A percentile compares a stretch with the other conserved stretches of the same genome.
Conservation (phyloP, 2,797 vertebrate genomes). For the Enteromius trimaculatus region DNA sequence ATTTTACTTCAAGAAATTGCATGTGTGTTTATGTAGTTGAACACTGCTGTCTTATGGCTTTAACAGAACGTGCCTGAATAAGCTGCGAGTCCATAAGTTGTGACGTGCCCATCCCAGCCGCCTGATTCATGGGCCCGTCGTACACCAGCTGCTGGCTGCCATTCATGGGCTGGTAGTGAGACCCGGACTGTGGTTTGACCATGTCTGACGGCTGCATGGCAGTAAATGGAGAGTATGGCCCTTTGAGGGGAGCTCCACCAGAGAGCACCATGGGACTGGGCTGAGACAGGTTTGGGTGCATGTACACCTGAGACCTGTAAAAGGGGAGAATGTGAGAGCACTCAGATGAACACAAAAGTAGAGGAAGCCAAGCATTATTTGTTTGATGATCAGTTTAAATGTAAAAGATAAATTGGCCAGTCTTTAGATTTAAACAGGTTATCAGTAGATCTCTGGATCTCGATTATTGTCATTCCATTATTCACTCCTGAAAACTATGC, state of each 20-base stretch:
- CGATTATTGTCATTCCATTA: not conserved
- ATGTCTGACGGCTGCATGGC: constrained; percentile 97
- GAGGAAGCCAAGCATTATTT: not conserved
- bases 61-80: constrained; percentile 84
- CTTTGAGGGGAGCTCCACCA: constrained; percentile 90
- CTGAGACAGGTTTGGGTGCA: constrained; percentile 97
- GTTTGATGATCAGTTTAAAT: not conserved
- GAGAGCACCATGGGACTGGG: constrained; percentile 95
- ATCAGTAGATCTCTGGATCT: not conserved
- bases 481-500: not conserved
- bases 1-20: not conserved
- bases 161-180: constrained; percentile 95
- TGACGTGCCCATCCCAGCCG: constrained; percentile 90
- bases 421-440: not conserved
- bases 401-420: not conserved
- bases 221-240: constrained; percentile 93
- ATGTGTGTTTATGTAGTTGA: not conserved
- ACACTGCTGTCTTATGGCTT: not conserved
- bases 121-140: constrained; percentile 91
- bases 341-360: not conserved
- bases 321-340: not conserved
- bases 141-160: constrained; percentile 95
- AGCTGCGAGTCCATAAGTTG: constrained; percentile 98
- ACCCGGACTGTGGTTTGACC: constrained; percentile 93
- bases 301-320: constrained; percentile 95